Conservation (phyloP, 2,113 vertebrate species). For the Tyto alba region DNA sequence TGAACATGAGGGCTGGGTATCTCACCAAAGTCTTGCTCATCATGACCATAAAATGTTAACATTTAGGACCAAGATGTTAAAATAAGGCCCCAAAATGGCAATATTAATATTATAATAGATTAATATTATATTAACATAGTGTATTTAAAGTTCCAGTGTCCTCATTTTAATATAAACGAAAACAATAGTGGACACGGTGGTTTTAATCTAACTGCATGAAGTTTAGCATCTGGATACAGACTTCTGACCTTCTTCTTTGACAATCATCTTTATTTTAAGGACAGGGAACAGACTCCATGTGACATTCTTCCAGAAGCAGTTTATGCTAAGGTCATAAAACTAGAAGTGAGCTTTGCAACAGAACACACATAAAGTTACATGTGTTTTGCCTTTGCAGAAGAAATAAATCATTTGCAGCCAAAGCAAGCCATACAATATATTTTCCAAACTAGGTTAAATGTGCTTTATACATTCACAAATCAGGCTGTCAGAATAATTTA, state of each 20-base stretch:
- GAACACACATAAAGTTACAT: background rate
- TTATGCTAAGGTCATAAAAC: background rate
- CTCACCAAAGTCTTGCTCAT: background rate
- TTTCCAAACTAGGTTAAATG: conserved; percentile 4
- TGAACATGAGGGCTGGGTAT: background rate
- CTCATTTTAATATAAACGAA: background rate
- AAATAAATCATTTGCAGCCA: background rate
- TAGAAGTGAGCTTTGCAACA: background rate
- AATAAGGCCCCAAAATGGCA: background rate
- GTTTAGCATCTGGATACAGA: background rate
- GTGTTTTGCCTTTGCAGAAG: background rate
- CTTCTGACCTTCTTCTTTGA: background rate
- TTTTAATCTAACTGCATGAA: background rate
- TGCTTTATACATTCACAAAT: background rate
- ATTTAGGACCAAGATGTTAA: background rate
- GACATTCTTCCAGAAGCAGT: background rate
- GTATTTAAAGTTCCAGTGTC: background rate
- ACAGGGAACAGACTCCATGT: background rate
- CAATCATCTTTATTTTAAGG: background rate
- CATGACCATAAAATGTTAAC: background rate
- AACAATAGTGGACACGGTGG: accelerated
- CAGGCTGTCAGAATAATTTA: background rate
- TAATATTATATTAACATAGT: background rate
- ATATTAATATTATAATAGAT: background rate
- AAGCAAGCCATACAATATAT: background rate